Percentiles rank a stretch among this genome's conserved stretches.
Evolutionary conservation across 2,888 invertebrate species (phyloP).

Genomic region (Leucophenga maculata): DNA sequence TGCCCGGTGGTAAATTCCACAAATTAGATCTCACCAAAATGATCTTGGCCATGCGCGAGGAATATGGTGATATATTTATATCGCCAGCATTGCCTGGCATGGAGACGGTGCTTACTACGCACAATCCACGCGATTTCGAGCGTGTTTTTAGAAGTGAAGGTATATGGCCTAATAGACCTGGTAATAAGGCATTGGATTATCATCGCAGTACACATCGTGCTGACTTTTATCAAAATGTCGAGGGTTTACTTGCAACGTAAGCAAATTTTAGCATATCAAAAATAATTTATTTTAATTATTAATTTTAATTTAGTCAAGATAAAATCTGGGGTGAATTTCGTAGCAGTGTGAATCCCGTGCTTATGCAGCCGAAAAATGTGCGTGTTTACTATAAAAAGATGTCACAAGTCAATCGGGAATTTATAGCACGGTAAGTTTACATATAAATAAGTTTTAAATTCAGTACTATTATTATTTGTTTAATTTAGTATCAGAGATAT

Average conservation of each 20-base stretch:
- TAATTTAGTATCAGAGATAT: slow-evolving; percentile 64
- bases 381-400: slow-evolving; percentile 73
- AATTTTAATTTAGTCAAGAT: slow-evolving; percentile 38
- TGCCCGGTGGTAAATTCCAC: slow-evolving; percentile 63
- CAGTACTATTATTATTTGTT: background rate
- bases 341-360: slow-evolving; percentile 77
- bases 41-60: slow-evolving; percentile 41
- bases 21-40: slow-evolving; percentile 45
- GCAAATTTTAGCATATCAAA: background rate
- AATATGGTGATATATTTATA: slow-evolving; percentile 69
- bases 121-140: slow-evolving; percentile 74
- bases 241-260: slow-evolving; percentile 57
- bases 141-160: slow-evolving; percentile 73
- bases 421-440: slow-evolving; percentile 48
- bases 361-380: slow-evolving; percentile 76
- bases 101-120: slow-evolving; percentile 66
- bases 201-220: slow-evolving; percentile 65
- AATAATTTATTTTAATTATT: background rate
- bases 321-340: slow-evolving; percentile 79
- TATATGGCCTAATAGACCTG: slow-evolving; percentile 71
- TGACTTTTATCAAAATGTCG: slow-evolving; percentile 52
- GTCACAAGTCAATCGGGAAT: slow-evolving; percentile 72
- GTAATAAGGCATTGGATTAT: slow-evolving; percentile 68
- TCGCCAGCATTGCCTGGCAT: slow-evolving; percentile 68
- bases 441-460: background rate